These are phyloP conservation scores for Phyllostomus hastatus DNA, from an alignment of 2,113 vertebrate genomes.

Conservation along the genomic window DNA sequence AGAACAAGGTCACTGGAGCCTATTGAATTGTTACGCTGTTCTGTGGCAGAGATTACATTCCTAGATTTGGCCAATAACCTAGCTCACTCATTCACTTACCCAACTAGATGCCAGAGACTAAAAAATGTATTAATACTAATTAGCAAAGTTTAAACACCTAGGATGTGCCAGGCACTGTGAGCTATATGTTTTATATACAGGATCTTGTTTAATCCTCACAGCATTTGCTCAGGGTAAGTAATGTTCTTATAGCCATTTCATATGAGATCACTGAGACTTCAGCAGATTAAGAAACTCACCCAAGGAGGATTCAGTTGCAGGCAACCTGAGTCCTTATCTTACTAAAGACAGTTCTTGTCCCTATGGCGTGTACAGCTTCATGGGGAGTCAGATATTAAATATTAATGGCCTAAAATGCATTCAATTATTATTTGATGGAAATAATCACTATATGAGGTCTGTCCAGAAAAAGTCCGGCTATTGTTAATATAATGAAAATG, in stretches of 20 bases:
- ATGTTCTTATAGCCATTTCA: not conserved
- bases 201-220: not conserved
- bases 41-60: not conserved
- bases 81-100: not conserved
- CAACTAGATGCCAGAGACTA: not conserved
- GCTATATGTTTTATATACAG: not conserved
- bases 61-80: not conserved
- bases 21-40: not conserved
- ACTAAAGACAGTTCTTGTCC: not conserved
- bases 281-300: not conserved
- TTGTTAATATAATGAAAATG: too few species aligned
- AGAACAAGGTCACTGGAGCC: not conserved
- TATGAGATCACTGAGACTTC: not conserved
- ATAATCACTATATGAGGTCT: not conserved
- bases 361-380: not conserved
- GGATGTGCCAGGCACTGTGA: not conserved
- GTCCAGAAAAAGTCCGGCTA: too few species aligned
- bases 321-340: not conserved
- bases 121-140: not conserved
- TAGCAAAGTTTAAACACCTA: not conserved
- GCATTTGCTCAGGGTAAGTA: not conserved
- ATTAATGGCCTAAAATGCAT: not conserved
- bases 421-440: not conserved
- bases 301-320: not conserved
- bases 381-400: not conserved